Conservation (phyloP, 2,888 invertebrate genomes). For the Calliphora vomitoria region DNA sequence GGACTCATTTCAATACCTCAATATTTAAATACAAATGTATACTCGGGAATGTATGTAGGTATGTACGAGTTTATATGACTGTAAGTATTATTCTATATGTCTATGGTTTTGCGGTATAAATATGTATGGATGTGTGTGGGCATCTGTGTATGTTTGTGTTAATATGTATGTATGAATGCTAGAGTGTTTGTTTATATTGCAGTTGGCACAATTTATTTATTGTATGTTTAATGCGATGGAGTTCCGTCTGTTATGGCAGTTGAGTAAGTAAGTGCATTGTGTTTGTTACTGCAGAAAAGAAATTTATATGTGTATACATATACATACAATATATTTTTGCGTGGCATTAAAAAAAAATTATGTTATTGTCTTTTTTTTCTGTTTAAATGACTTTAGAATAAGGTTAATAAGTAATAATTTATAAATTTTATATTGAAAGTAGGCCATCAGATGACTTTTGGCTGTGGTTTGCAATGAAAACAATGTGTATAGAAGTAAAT, state of each 20-base stretch:
- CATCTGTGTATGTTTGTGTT: neutral
- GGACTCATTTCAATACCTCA: constrained; percentile 57
- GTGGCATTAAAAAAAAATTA: neutral
- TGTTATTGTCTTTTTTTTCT: neutral
- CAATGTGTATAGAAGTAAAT: neutral
- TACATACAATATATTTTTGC: neutral
- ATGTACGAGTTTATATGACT: constrained; percentile 9
- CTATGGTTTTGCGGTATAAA: constrained; percentile 35
- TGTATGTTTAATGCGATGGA: constrained; percentile 56
- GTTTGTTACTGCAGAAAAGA: constrained; percentile 29
- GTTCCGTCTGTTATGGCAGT: constrained; percentile 48
- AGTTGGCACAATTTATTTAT: constrained; percentile 69
- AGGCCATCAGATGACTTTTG: neutral
- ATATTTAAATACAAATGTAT: constrained; percentile 47
- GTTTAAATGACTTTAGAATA: constrained; percentile 21
- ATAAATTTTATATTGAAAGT: constrained; percentile 10
- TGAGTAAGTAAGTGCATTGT: constrained; percentile 37
- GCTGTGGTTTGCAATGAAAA: neutral
- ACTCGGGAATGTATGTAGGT: constrained; percentile 12
- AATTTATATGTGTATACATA: neutral
- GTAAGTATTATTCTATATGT: constrained; percentile 12
- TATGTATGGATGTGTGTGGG: neutral
- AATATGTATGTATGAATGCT: constrained; percentile 35
- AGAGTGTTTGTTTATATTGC: constrained; percentile 52
- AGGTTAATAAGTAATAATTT: constrained; percentile 37